Evolutionary conservation across 2,797 vertebrate species (phyloP).

Genomic region (Melanotaenia pygmaea): DNA sequence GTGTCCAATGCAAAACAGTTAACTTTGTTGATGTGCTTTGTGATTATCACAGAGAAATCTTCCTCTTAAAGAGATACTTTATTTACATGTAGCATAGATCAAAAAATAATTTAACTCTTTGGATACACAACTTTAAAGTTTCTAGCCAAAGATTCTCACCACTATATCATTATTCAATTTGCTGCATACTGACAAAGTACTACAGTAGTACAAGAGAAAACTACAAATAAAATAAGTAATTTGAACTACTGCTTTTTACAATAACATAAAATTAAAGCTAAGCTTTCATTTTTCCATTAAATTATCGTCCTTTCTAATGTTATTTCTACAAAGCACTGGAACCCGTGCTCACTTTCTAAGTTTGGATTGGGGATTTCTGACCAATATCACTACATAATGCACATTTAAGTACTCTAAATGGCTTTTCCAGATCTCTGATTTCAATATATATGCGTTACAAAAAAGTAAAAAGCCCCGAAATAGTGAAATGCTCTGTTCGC

Average conservation of each 20-base stretch:
- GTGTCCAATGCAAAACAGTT: too few relatives aligned
- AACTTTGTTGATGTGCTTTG: neutral
- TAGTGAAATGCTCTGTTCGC: neutral
- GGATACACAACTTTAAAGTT: neutral
- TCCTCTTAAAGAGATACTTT: neutral
- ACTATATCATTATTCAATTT: constrained; percentile 11
- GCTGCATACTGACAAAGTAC: neutral
- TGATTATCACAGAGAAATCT: neutral
- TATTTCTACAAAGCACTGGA: neutral
- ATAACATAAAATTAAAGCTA: too few relatives aligned
- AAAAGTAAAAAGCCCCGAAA: neutral
- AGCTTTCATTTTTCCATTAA: too few relatives aligned
- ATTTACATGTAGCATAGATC: neutral
- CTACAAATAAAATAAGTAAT: too few relatives aligned
- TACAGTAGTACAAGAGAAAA: too few relatives aligned
- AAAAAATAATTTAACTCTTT: too few relatives aligned
- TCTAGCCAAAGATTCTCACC: neutral
- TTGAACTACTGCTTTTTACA: too few relatives aligned
- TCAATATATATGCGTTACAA: neutral
- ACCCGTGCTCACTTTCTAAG: too few relatives aligned
- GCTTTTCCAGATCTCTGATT: neutral
- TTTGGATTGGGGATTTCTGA: neutral
- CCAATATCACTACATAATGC: neutral
- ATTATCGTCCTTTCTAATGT: too few relatives aligned
- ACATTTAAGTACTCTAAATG: neutral